Conservation (phyloP, 1,140 invertebrate species). For the Solenopsis fugax region DNA sequence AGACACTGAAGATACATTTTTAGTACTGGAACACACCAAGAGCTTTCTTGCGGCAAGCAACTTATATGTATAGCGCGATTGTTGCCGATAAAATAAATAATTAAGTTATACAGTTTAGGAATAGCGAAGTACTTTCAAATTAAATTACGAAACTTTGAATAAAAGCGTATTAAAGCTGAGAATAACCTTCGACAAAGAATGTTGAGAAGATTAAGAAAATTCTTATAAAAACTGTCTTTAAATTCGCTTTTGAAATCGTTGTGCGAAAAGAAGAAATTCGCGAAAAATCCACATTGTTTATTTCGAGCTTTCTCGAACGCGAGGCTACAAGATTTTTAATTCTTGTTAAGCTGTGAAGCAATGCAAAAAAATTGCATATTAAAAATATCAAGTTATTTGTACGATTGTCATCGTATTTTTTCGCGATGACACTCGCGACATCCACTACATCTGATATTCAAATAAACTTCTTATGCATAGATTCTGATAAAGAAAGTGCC, state of each 20-base stretch:
- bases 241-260: not conserved
- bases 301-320: not conserved
- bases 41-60: not conserved
- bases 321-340: not conserved
- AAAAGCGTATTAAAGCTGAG: not conserved
- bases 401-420: not conserved
- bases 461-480: not conserved
- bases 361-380: not conserved
- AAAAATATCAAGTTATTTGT: not conserved
- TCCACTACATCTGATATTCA: not conserved
- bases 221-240: conserved; percentile 1
- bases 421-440: not conserved
- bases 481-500: not conserved
- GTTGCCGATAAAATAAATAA: not conserved
- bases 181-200: not conserved
- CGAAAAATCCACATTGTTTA: conserved; percentile 4
- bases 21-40: not conserved
- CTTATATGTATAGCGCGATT: no score
- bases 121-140: not conserved
- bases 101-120: not conserved
- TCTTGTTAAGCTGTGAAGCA: not conserved
- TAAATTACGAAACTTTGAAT: conserved; percentile 5
- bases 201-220: not conserved
- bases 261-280: not conserved
- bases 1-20: not conserved